These are phyloP conservation scores for Acomys russatus DNA, from an alignment of 2,797 vertebrate species.

Conservation along the genomic window DNA sequence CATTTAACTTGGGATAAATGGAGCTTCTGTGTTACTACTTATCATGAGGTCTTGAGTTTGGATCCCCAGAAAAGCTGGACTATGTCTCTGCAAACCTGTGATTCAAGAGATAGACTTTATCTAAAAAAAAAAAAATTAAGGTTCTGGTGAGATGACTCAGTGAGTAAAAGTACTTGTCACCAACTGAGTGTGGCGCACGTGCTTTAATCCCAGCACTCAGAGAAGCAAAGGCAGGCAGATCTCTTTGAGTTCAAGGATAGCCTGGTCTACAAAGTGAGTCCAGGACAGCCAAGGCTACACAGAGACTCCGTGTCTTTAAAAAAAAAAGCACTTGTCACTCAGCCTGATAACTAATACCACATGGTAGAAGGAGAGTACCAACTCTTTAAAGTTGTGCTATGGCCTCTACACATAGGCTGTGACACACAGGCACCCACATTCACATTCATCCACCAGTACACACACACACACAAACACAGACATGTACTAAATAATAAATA, in stretches of 20 bases:
- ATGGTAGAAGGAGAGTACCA: neutral
- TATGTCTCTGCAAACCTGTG: neutral
- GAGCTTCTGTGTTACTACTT: neutral
- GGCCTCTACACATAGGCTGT: neutral
- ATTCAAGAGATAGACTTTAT: neutral
- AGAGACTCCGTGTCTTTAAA: no score
- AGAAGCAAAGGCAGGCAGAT: no score
- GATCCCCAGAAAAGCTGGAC: neutral
- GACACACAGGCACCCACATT: neutral
- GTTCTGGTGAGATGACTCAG: neutral
- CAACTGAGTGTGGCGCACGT: neutral
- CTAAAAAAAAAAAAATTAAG: no score
- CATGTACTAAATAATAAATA: neutral
- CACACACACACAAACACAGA: neutral
- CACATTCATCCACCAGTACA: neutral
- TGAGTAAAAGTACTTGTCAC: neutral
- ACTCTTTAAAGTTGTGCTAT: neutral
- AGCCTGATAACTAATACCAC: neutral
- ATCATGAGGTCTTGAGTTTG: neutral
- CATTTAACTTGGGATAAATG: neutral
- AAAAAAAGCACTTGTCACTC: neutral
- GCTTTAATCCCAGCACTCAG: no score
- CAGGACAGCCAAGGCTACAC: no score
- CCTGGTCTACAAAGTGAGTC: no score
- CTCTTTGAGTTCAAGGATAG: no score